Evolutionary conservation across 2,113 vertebrate species (phyloP), one percentile per base, ranked within the genome.

Genomic region (Gallinago media): DNA sequence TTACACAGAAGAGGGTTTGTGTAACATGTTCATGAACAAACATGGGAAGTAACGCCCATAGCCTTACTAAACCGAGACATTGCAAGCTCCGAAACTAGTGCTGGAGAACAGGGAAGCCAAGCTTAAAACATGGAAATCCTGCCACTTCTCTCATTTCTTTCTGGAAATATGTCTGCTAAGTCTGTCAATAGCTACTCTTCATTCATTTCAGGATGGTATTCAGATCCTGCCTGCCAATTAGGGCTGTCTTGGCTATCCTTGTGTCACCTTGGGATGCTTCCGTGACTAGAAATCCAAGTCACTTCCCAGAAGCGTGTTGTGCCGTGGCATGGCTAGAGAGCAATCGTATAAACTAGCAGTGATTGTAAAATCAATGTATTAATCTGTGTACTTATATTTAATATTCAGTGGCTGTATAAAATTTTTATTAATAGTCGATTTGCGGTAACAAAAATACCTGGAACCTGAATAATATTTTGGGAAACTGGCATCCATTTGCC

Each of bases 151-250:
- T 68, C 0, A 0, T 7, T 68, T 61, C 6, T 15, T 85, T 3
- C 19, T 62, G 31, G 29, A 89, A 85, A 88, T 15, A 0, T 3
- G 4, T 15, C 31, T 82, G 49, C 40, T 76, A 18, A 70, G 29
- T 12, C 11, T 29, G 16, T n/a, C 34, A 8, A 1, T 6, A 71
- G 25, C 59, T 52, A 8, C 2, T 34, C 40, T 47, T 49, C 18
- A 32, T 62, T 70, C 3, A 12, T 68, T 83, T 63, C 5, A 3
- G 1, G 1, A 1, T 4, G 8, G 6, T 14, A 9, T 70, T 63
- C 54, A 50, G 6, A n/a, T 26, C 66, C 63, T 83, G 27, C 46
- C 31, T 58, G 72, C 23, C 34, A 31, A 1, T 49, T 54, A 26
- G 8, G 16, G 17, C 13, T 54, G 22, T 9, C 50, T 49, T 70